A percentile compares a stretch with the other conserved stretches of the same genome.
Evolutionary conservation across 2,113 vertebrate genomes (phyloP).

Genomic region (Lepisosteus osseus): DNA sequence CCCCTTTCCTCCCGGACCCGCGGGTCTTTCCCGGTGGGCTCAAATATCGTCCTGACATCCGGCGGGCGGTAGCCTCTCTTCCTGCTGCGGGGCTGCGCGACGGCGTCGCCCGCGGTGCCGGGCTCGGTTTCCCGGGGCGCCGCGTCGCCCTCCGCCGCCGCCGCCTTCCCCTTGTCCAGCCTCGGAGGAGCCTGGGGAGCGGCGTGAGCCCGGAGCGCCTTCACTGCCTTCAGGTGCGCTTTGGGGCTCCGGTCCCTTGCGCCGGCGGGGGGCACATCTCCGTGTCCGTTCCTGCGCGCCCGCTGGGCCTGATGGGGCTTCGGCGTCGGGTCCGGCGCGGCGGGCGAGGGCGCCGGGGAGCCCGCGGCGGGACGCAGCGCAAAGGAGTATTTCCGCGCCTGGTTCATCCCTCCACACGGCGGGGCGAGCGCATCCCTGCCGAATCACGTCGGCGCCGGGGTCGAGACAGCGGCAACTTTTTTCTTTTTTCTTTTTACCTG

Average conservation of each 20-base stretch:
- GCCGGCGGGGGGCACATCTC: slow-evolving; percentile 38
- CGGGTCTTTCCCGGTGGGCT: slow-evolving; percentile 50
- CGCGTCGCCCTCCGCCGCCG: background rate
- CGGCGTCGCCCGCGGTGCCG: slow-evolving; percentile 27
- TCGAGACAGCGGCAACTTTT: too few relatives aligned
- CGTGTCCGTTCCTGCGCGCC: background rate
- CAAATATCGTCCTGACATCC: slow-evolving; percentile 70
- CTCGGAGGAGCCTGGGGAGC: slow-evolving; percentile 55
- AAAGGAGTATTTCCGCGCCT: slow-evolving; percentile 50
- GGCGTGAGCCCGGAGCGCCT: slow-evolving; percentile 38
- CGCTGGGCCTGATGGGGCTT: background rate
- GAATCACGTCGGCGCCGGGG: background rate
- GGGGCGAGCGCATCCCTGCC: background rate
- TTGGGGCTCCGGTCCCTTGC: slow-evolving; percentile 49
- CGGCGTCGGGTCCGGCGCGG: slow-evolving; percentile 16
- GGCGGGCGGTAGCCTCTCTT: slow-evolving; percentile 61
- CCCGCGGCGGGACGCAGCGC: slow-evolving; percentile 22
- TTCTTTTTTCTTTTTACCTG: too few relatives aligned
- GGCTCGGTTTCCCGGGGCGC: background rate
- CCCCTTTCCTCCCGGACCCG: slow-evolving; percentile 59
- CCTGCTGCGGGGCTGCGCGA: slow-evolving; percentile 33
- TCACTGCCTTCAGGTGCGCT: slow-evolving; percentile 36
- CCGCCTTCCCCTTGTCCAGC: slow-evolving; percentile 56
- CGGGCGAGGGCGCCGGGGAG: slow-evolving; percentile 12
- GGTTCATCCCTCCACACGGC: slow-evolving; percentile 41